Conservation (phyloP, 2,797 vertebrate genomes). For the Pseudochromis fuscus region DNA sequence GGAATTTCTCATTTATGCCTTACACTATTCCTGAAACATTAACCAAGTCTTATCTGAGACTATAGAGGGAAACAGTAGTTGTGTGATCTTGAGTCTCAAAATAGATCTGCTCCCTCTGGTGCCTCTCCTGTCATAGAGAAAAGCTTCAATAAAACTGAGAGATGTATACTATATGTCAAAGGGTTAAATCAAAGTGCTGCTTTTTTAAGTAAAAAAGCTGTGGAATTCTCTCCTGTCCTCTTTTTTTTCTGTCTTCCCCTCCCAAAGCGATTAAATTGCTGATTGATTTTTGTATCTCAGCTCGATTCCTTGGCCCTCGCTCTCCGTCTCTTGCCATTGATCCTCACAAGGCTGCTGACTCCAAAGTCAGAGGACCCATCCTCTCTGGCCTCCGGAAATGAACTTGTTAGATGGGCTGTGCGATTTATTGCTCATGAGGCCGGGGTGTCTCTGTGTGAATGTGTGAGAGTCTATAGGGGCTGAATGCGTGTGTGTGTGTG, state of each 20-base stretch:
- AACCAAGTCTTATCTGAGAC: slow-evolving; percentile 45
- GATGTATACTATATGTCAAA: slow-evolving; percentile 67
- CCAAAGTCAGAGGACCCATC: slow-evolving; percentile 84
- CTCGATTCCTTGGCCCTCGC: slow-evolving; percentile 83
- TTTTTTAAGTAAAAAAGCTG: slow-evolving; percentile 78
- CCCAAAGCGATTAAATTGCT: slow-evolving; percentile 86
- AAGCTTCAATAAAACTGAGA: slow-evolving; percentile 70
- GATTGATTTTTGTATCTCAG: slow-evolving; percentile 89
- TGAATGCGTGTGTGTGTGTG: slow-evolving; percentile 39
- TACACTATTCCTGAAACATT: slow-evolving; percentile 54
- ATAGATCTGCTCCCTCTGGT: slow-evolving; percentile 68
- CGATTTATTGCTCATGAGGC: slow-evolving; percentile 86
- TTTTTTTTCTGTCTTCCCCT: slow-evolving; percentile 70
- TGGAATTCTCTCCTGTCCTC: slow-evolving; percentile 72
- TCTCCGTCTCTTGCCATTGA: slow-evolving; percentile 85
- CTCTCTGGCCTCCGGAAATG: slow-evolving; percentile 85
- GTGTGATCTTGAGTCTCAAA: slow-evolving; percentile 69
- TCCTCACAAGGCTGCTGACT: slow-evolving; percentile 88
- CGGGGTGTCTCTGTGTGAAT: slow-evolving; percentile 75
- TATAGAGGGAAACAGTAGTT: slow-evolving; percentile 41
- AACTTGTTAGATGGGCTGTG: slow-evolving; percentile 87
- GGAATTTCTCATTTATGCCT: slow-evolving; percentile 37
- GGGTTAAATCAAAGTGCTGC: slow-evolving; percentile 78
- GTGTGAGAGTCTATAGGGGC: slow-evolving; percentile 73
- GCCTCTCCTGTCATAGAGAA: slow-evolving; percentile 66